A percentile compares a stretch with the other conserved stretches of the same genome.
phyloP scores from a whole-genome alignment of 2,888 invertebrate species.

The Mantis religiosa region DNA sequence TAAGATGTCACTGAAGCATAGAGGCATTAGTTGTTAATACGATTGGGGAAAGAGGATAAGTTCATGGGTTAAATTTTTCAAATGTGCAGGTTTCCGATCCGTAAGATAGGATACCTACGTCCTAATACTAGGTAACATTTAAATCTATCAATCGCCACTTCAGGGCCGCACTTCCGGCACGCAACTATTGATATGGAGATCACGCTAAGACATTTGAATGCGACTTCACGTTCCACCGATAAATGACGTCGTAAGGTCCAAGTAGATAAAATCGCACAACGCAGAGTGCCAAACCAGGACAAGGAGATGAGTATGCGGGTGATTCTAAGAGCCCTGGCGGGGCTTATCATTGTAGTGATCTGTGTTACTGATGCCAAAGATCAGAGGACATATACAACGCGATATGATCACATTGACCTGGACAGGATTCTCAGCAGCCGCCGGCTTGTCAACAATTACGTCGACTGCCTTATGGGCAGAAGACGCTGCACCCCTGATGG shows the following conservation, averaged over 20 bases:
- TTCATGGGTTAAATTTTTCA: too few relatives aligned
- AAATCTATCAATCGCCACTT: neutral
- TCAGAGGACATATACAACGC: neutral
- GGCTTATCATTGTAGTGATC: neutral
- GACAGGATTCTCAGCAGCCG: conserved; percentile 13
- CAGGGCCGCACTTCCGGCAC: neutral
- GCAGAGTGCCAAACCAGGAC: neutral
- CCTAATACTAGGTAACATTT: neutral
- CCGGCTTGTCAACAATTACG: conserved; percentile 20
- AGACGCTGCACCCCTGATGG: conserved; percentile 21
- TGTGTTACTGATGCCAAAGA: neutral
- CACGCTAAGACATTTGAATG: neutral
- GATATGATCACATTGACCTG: conserved; percentile 10
- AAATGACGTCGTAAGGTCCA: neutral
- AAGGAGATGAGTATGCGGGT: neutral
- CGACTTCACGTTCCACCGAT: neutral
- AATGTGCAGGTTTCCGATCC: too few relatives aligned
- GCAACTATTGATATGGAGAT: neutral
- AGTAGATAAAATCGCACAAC: neutral
- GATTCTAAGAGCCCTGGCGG: neutral
- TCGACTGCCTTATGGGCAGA: conserved; percentile 24
- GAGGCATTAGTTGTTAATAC: too few relatives aligned
- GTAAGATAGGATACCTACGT: too few relatives aligned
- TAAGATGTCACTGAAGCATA: too few relatives aligned
- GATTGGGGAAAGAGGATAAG: too few relatives aligned